Base-by-base conservation (phyloP, 1,140 invertebrate species). In the Papilio glaucus region DNA sequence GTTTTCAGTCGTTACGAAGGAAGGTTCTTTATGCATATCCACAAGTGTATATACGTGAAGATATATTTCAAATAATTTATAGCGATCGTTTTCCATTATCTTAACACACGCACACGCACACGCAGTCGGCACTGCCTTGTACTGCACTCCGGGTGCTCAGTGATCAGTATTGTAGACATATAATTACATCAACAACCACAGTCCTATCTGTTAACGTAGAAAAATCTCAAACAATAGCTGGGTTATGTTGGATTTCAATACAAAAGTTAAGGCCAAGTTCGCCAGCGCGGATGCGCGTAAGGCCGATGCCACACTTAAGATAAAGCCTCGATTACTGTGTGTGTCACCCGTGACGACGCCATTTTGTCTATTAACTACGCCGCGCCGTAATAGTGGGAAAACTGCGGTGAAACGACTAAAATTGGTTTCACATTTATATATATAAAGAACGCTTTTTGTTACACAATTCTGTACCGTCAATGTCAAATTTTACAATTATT, bases 261-360 rank as follows among this genome's bases (percentile, higher is more conserved):
- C 74, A 83, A 76, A 79, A 76, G 73, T 62, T 85, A 85, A 89
- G 86, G 86, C 82, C 87, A 89, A 90, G 87, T 87, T 82, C 82
- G 78, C 77, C 76, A 72, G 75, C 65, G 70, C 85, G 85, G 88
- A 88, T 89, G 86, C 83, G 71, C 80, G 72, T 87, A 88, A 89
- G 89, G 87, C 85, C 83, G 86, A 88, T 89, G 85, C 84, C 85
- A 86, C 81, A 85, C 82, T 90, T 89, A 87, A 89, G 89, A 91
- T 91, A 89, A 87, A 82, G 67, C 75, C 67, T 18, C 78, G 72
- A 88, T 91, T 89, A 91, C 57, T 68, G 86, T 85, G 89, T 85
- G 80, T 88, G 89, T 91, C 89, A 77, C 79, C 87, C 89, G 86
- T 87, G 74, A 88, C 85, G 87, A 62, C 81, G 82, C 85, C 87